A percentile compares a stretch with the other conserved stretches of the same genome.
Evolutionary conservation across 2,888 invertebrate genomes (phyloP).

Genomic region (Leucozona laternaria): DNA sequence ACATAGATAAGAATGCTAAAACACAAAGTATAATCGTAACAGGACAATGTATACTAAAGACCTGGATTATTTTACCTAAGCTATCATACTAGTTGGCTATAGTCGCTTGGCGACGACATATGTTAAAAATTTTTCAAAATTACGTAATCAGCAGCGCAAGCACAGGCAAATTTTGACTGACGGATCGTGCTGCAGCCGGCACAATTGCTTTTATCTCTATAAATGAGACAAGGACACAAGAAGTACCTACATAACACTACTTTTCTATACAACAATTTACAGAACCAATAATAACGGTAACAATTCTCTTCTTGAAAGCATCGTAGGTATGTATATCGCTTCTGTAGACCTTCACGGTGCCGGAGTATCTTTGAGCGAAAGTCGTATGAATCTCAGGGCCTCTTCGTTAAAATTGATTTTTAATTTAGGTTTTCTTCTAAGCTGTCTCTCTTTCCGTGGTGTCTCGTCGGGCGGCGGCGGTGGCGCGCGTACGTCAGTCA

Average conservation of each 20-base stretch:
- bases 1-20: constrained; percentile 42
- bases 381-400: no score
- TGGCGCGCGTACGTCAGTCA: no score
- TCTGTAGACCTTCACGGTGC: constrained; percentile 24
- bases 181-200: constrained; percentile 76
- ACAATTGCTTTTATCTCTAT: constrained; percentile 73
- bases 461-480: no score
- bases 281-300: constrained; percentile 66
- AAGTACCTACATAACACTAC: constrained; percentile 3
- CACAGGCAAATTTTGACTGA: constrained; percentile 75
- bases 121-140: constrained; percentile 75
- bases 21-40: constrained; percentile 34
- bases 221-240: constrained; percentile 50
- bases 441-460: no score
- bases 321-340: not conserved
- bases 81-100: not conserved
- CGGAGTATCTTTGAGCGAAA: not conserved
- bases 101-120: constrained; percentile 57
- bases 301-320: constrained; percentile 40
- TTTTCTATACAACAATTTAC: constrained; percentile 15
- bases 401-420: no score
- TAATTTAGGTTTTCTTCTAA: no score
- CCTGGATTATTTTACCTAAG: not conserved
- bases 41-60: not conserved
- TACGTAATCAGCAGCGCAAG: constrained; percentile 70